These are phyloP conservation scores for Craterocephalus amniculus DNA, from an alignment of 2,797 vertebrate genomes.

Conservation along the genomic window DNA sequence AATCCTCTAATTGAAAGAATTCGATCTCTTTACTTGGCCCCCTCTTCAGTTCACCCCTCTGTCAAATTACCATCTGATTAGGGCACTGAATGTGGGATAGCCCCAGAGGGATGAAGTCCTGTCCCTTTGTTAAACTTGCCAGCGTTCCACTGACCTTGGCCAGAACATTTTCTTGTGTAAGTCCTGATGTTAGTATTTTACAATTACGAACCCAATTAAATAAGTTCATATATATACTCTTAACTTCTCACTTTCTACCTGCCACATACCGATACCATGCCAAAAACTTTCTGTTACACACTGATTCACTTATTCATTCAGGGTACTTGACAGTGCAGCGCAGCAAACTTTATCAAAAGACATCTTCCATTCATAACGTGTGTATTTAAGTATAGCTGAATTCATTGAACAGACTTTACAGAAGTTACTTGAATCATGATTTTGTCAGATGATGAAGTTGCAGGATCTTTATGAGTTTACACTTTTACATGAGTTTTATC, in stretches of 20 bases:
- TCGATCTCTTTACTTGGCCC: conserved; percentile 46
- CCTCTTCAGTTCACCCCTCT: conserved; percentile 40
- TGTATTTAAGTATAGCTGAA: too few relatives aligned
- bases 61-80: conserved; percentile 61
- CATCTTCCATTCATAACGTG: too few relatives aligned
- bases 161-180: neutral
- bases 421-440: too few relatives aligned
- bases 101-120: conserved; percentile 17
- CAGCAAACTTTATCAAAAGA: too few relatives aligned
- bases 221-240: neutral
- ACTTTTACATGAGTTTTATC: too few relatives aligned
- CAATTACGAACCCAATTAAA: neutral
- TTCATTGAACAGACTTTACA: too few relatives aligned
- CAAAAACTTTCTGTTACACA: neutral
- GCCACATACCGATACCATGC: neutral
- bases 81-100: conserved; percentile 34
- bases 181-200: neutral
- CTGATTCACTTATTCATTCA: neutral
- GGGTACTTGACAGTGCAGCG: too few relatives aligned
- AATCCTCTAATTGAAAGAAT: conserved; percentile 56
- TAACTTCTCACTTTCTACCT: neutral
- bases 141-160: neutral
- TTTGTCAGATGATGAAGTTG: too few relatives aligned
- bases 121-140: neutral
- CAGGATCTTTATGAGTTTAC: too few relatives aligned